phyloP scores from a whole-genome alignment of 2,888 invertebrate genomes.

The Linnaemya vulpina region DNA sequence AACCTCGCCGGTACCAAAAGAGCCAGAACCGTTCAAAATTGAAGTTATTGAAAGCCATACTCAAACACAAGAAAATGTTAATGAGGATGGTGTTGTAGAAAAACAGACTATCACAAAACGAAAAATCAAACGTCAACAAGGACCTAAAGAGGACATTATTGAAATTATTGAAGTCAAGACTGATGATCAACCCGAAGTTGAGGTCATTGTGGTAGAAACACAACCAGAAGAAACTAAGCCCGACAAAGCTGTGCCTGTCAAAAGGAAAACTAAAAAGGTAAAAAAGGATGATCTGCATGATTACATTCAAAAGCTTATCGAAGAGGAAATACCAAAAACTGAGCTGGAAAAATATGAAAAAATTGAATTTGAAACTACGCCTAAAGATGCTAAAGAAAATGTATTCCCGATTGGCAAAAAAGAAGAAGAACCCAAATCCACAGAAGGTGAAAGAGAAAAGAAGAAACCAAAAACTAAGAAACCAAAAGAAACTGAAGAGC shows the following conservation, averaged over 20 bases:
- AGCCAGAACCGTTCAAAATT: slow-evolving; percentile 60
- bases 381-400: slow-evolving; percentile 76
- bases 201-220: slow-evolving; percentile 78
- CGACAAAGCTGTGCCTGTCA: slow-evolving; percentile 78
- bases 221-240: slow-evolving; percentile 77
- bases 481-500: slow-evolving; percentile 68
- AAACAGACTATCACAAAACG: slow-evolving; percentile 82
- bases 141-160: slow-evolving; percentile 81
- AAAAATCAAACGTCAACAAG: slow-evolving; percentile 82
- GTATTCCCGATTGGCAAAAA: slow-evolving; percentile 69
- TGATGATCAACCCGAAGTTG: slow-evolving; percentile 80
- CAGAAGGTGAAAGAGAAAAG: slow-evolving; percentile 78
- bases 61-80: slow-evolving; percentile 68
- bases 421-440: slow-evolving; percentile 76
- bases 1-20: slow-evolving; percentile 74
- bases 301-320: slow-evolving; percentile 81
- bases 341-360: slow-evolving; percentile 83
- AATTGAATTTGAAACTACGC: slow-evolving; percentile 79
- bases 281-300: slow-evolving; percentile 80
- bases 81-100: slow-evolving; percentile 80
- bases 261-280: slow-evolving; percentile 80
- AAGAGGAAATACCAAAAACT: slow-evolving; percentile 81
- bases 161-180: slow-evolving; percentile 81
- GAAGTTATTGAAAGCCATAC: slow-evolving; percentile 72
- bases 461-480: slow-evolving; percentile 74